Evolutionary conservation across 2,888 invertebrate species (phyloP), one percentile per base, ranked within the genome.

Genomic region (Nematopogon swammerdamellus): DNA sequence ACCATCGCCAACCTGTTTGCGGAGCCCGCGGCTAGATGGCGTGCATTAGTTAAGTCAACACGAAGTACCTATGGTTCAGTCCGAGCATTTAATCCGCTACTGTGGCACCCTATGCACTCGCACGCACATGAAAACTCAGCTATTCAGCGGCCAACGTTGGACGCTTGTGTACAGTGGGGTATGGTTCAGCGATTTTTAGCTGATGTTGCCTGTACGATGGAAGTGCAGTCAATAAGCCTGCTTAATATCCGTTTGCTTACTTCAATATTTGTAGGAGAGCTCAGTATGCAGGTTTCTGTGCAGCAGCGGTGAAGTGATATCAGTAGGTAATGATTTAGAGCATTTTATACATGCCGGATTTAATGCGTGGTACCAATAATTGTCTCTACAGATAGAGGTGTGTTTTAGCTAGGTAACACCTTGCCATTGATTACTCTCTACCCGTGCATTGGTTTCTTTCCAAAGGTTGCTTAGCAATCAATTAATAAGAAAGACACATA

Each of bases 21-120:
- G 53, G 51, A 67, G 65, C 74, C 72, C 53, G 58, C 64, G 71
- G 76, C 67, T 72, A 75, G 73, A 71, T 77, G 74, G 73, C 74
- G 71, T 72, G 73, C 77, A 79, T 79, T 76, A 77, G 69, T 64
- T 67, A 57, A 64, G 69, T 68, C 62, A 76, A 77, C 71, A 54
- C 14, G 3, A 3, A 36, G 36, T 36, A 6, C 6, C 36, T 3
- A 20, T 19, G 46, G 14, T 29, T 17, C 43, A 46, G 50, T 43
- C 53, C 53, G 56, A 56, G 60, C n/a, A n/a, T 59, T 54, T 71
- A 70, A 75, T 70, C 74, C 46, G 36, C 36, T 36, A 36, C 11
- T 3, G 36, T 3, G 11, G 36, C 36, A 14, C 36, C 14, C 49
- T 18, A 36, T 18, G 49, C 49, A 30, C 18, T 30, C 18, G 30